These are phyloP conservation scores for Hyperoplus lanceolatus DNA, from an alignment of 2,797 vertebrate genomes.

Conservation along the genomic window DNA sequence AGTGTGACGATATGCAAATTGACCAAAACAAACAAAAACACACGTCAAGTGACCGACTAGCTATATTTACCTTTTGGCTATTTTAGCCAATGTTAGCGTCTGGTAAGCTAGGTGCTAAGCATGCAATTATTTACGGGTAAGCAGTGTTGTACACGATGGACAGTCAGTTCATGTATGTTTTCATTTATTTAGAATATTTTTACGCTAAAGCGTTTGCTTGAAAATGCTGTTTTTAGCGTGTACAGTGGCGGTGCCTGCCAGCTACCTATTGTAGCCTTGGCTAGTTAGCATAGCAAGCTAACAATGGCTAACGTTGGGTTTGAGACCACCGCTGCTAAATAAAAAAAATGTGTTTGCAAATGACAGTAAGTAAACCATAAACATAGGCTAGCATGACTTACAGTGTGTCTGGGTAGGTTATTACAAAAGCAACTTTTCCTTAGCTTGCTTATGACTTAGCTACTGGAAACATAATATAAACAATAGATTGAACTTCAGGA, in stretches of 20 bases:
- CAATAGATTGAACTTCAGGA: conserved; percentile 71
- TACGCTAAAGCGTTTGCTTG: rapidly evolving
- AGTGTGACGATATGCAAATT: conserved; percentile 26
- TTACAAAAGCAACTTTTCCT: background rate
- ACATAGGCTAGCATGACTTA: rapidly evolving
- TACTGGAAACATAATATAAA: conserved; percentile 48
- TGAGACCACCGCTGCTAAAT: background rate
- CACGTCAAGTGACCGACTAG: background rate
- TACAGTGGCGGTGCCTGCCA: background rate
- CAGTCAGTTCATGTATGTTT: rapidly evolving
- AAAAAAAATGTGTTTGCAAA: background rate
- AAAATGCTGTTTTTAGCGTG: background rate
- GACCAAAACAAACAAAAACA: conserved; percentile 63
- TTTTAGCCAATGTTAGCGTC: conserved; percentile 56
- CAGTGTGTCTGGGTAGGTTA: rapidly evolving
- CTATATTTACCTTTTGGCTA: conserved; percentile 26
- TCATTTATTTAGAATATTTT: rapidly evolving
- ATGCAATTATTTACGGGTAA: background rate
- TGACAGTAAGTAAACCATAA: background rate
- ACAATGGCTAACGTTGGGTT: conserved; percentile 55
- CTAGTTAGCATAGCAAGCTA: conserved; percentile 67
- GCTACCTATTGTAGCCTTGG: conserved; percentile 30
- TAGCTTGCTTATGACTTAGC: conserved; percentile 15
- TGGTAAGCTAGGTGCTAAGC: background rate
- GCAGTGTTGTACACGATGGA: background rate